phyloP scores from a whole-genome alignment of 2,888 invertebrate species.

The Orthonychiurus folsomi region DNA sequence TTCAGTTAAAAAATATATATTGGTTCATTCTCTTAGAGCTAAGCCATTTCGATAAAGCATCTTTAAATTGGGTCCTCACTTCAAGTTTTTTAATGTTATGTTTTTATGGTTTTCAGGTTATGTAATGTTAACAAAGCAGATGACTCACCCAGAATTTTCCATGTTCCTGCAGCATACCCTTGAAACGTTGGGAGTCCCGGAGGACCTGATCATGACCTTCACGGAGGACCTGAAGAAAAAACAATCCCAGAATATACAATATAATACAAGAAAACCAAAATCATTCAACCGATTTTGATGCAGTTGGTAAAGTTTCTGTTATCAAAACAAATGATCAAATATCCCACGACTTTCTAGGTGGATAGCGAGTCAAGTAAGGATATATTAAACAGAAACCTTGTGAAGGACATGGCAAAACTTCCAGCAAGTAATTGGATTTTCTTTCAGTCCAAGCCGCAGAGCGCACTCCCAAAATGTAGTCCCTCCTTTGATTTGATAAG shows the following conservation, averaged over 20 bases:
- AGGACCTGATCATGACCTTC: constrained; percentile 88
- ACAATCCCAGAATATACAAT: not conserved
- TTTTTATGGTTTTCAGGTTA: not conserved
- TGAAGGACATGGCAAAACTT: constrained; percentile 98
- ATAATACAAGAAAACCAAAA: no score
- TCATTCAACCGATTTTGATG: no score
- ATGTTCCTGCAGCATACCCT: constrained; percentile 69
- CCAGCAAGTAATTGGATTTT: constrained; percentile 94
- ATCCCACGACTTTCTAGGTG: no score
- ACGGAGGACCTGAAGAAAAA: constrained; percentile 54
- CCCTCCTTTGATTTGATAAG: constrained; percentile 84
- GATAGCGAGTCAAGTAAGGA: no score
- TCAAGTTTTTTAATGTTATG: no score
- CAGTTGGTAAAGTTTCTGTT: no score
- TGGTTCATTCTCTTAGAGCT: no score
- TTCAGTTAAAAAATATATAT: no score
- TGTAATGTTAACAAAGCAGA: not conserved
- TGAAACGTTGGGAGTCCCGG: constrained; percentile 72
- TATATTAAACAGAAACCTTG: constrained; percentile 52
- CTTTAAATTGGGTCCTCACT: no score
- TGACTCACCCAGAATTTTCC: constrained; percentile 77
- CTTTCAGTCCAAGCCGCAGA: constrained; percentile 68
- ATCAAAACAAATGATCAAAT: no score
- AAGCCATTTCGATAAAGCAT: no score
- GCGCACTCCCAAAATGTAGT: constrained; percentile 78